Conservation (phyloP, 2,113 vertebrate species). For the Gnathochromis pfefferi region DNA sequence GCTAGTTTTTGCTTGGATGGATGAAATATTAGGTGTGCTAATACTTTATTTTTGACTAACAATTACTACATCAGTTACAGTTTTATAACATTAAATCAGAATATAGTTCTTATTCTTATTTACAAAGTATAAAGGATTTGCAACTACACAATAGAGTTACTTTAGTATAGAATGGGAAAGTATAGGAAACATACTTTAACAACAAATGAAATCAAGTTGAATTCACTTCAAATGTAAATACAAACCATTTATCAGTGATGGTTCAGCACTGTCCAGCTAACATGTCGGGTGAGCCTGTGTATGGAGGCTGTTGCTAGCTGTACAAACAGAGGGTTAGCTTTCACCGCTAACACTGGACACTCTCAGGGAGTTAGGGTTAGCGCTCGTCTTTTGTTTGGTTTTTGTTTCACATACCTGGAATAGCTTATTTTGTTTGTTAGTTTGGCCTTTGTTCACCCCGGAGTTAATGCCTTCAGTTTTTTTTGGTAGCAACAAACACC, state of each 20-base stretch:
- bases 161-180: rapidly evolving
- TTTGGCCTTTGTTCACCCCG: background rate
- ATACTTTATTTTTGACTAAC: background rate
- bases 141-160: background rate
- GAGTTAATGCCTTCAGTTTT: background rate
- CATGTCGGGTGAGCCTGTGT: background rate
- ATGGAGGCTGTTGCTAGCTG: background rate
- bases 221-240: background rate
- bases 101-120: background rate
- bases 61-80: rapidly evolving
- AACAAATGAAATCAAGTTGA: background rate
- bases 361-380: background rate
- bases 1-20: background rate
- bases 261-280: background rate
- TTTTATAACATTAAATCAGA: background rate
- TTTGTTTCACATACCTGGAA: background rate
- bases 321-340: background rate
- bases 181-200: background rate
- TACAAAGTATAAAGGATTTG: background rate
- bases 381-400: background rate
- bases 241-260: background rate
- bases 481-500: background rate
- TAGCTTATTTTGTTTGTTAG: background rate
- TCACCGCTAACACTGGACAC: background rate
- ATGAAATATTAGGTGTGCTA: background rate